These are phyloP conservation scores for Aramus guarauna DNA, from an alignment of 2,113 vertebrate genomes.

Conservation along the genomic window DNA sequence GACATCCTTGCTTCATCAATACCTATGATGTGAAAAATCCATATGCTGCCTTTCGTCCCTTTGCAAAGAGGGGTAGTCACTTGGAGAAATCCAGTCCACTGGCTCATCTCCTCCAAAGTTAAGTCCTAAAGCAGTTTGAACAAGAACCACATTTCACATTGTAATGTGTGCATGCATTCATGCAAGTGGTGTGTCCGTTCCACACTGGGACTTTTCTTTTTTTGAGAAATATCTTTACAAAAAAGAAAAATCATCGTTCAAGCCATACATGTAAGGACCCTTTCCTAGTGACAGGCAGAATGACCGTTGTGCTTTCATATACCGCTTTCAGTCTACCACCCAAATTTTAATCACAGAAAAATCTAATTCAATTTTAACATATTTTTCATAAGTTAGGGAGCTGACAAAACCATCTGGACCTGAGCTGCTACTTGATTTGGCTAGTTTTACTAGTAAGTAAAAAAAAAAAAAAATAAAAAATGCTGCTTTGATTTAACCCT, in stretches of 20 bases:
- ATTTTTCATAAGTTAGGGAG: not conserved
- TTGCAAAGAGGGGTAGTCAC: not conserved
- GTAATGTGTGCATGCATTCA: not conserved
- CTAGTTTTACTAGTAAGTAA: not conserved
- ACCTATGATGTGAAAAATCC: slow-evolving; percentile 14
- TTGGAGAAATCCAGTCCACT: not conserved
- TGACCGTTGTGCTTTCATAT: not conserved
- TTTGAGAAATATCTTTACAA: not conserved
- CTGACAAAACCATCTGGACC: not conserved
- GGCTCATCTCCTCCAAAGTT: not conserved
- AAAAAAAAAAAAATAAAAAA: not conserved
- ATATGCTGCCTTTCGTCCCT: not conserved
- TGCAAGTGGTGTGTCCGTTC: not conserved
- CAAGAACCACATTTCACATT: not conserved
- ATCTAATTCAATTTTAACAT: not conserved
- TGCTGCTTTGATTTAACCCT: not conserved
- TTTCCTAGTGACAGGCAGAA: not conserved
- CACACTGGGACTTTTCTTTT: not conserved
- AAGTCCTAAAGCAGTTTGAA: not conserved
- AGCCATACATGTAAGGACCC: not conserved
- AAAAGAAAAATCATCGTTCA: not conserved
- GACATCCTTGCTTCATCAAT: not conserved
- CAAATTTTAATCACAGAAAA: not conserved
- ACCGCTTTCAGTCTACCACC: not conserved
- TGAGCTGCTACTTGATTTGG: not conserved